Evolutionary conservation across 23 tunicate genomes (phyloP), one percentile per base, ranked within the genome.

Genomic region (Styela clava): DNA sequence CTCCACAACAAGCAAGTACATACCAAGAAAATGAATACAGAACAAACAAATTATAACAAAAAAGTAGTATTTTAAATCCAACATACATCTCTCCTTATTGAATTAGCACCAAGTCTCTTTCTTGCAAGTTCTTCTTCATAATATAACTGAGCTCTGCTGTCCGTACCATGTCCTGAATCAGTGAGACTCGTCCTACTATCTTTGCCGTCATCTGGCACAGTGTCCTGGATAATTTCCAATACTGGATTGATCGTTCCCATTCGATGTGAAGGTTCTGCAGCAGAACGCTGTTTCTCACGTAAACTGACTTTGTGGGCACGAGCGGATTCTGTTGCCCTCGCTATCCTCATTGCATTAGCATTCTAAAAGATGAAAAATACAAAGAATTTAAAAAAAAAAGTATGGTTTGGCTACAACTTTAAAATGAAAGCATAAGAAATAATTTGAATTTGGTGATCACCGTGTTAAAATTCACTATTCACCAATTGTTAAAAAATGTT

Each of bases 151-250:
- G 21, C 65, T 28, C 81, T 25, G 24, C 65, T 76, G 24, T 76
- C 81, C 1, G 81, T 76, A 12, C 64, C 65, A 44, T 76, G 81
- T 12, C 81, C 81, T 9, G 81, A 76, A 44, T 76, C 81, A 0
- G 81, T 76, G 26, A 76, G 26, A 56, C 81, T 76, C 0, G 81
- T 76, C 67, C 81, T 76, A 26, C 81, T 76, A 52, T 76, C 64
- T 25, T 44, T 44, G 1, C 44, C 22, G 65, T 19, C 81, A 23
- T 44, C 65, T 20, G 5, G 81, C 9, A 5, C 65, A n/a, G 81
- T 44, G 12, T 27, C 52, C 2, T 76, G 32, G 44, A 76, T 64
- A 44, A 76, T 76, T 22, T 76, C 81, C 65, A 76, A 16, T 24
- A 76, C 27, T 7, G 81, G 81, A 76, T 76, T 76, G 18, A 44